Base-by-base conservation (phyloP, 2,113 vertebrate genomes). In the Sciurus niger region DNA sequence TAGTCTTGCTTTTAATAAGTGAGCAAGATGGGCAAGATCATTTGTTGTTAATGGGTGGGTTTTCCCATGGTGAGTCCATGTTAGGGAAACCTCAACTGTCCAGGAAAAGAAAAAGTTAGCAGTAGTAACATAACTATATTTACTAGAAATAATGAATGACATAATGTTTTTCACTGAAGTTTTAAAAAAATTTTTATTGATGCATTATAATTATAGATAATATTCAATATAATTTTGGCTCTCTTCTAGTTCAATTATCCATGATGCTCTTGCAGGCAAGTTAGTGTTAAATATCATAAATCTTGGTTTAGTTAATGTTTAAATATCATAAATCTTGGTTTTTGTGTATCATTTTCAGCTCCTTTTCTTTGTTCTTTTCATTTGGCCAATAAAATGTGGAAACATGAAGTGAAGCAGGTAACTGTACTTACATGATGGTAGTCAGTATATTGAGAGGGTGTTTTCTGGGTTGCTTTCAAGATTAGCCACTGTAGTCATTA, bases 271-370 rank as follows among this genome's bases (percentile, higher is more conserved):
- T 89, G 60, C 78, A 93, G 60, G 11, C 46, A 53, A 58, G 18
- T 90, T 94, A 70, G 7, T 18, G 6, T 78, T 68, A 91, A 58
- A 22, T 58, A 55, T 55, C 55, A 55, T 55, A 55, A 55, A 55
- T 55, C 18, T 55, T 55, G 55, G 55, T 55, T 55, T 55, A 55
- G 55, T 55, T 20, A 55, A 55, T 55, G 17, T 55, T 55, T 55
- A 55, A 90, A 84, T 96, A 24, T 48, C 22, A 11, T 63, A 92
- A 89, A 43, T 83, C 20, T 67, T 32, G 40, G 91, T 93, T 91
- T 25, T 53, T 60, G 28, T 12, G 43, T 55, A 34, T 51, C 40
- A 9, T 90, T 78, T 93, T 84, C 25, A 70, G 6, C 53, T 51
- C 4, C 28, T 48, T 63, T 88, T 63, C 34, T 80, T 53, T 60